Percentiles rank a stretch among this genome's conserved stretches.
phyloP scores from a whole-genome alignment of 2,113 vertebrate genomes.

The Corythornis vintsioides region DNA sequence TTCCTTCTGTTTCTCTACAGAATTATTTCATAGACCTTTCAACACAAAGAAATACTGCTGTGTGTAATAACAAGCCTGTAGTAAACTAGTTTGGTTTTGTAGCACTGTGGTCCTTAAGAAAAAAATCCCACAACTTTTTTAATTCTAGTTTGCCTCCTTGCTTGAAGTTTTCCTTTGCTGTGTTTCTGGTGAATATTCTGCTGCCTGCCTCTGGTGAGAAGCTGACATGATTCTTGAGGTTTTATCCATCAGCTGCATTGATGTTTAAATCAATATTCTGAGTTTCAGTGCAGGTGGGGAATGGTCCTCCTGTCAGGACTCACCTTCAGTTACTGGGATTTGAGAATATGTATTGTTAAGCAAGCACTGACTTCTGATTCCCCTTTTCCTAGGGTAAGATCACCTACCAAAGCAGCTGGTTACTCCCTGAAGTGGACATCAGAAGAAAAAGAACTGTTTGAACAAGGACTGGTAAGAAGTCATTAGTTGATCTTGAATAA shows the following conservation, averaged over 20 bases:
- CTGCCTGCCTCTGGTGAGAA: background rate
- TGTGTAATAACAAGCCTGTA: background rate
- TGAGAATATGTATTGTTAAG: background rate
- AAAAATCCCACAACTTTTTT: background rate
- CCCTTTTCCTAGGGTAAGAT: slow-evolving; percentile 62
- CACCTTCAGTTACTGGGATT: background rate
- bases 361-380: background rate
- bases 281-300: background rate
- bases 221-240: background rate
- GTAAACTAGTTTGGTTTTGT: background rate
- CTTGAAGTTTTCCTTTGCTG: background rate
- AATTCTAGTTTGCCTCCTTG: background rate
- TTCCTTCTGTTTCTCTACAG: background rate
- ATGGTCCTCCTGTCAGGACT: background rate
- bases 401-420: slow-evolving; percentile 78
- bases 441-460: slow-evolving; percentile 93
- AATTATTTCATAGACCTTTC: background rate
- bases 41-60: background rate
- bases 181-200: background rate
- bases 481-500: background rate
- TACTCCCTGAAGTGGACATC: slow-evolving; percentile 86
- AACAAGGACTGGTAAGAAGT: slow-evolving; percentile 87
- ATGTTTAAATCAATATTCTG: background rate
- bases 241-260: background rate
- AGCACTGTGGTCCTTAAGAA: background rate